phyloP scores from a whole-genome alignment of 2,888 invertebrate genomes.

The Aethes cnicana region DNA sequence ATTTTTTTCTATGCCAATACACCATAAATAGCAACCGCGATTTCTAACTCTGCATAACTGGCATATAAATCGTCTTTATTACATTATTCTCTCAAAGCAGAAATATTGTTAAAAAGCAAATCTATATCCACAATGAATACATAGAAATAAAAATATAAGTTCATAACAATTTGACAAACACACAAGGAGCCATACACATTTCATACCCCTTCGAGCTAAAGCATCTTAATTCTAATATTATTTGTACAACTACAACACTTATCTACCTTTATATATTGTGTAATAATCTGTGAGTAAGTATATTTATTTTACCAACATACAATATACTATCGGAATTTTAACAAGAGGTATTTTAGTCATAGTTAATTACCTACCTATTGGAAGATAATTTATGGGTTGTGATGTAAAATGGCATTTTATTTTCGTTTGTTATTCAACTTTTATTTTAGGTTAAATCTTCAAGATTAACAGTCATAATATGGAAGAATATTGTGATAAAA shows the following conservation, averaged over 20 bases:
- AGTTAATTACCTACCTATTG: conserved; percentile 60
- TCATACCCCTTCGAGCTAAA: conserved; percentile 77
- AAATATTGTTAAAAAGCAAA: no score
- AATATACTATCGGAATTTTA: conserved; percentile 71
- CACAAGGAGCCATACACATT: conserved; percentile 46
- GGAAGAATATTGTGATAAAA: conserved; percentile 33
- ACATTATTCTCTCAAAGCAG: no score
- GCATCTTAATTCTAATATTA: conserved; percentile 67
- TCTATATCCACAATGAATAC: no score
- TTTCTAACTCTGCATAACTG: no score
- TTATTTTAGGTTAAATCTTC: conserved; percentile 14
- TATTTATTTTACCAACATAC: conserved; percentile 66
- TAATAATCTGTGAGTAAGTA: conserved; percentile 60
- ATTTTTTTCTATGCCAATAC: no score
- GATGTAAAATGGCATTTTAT: no score
- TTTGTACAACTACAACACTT: conserved; percentile 56
- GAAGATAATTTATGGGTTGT: conserved; percentile 41
- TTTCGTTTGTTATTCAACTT: no score
- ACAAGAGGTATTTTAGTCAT: conserved; percentile 63
- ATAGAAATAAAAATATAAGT: no score
- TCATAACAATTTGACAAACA: no score
- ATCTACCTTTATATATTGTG: conserved; percentile 46
- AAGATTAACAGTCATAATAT: conserved; percentile 25
- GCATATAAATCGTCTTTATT: no score
- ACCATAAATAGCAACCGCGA: no score